These are phyloP conservation scores for Chelidonichthys spinosus DNA, from an alignment of 2,797 vertebrate species.

Conservation along the genomic window DNA sequence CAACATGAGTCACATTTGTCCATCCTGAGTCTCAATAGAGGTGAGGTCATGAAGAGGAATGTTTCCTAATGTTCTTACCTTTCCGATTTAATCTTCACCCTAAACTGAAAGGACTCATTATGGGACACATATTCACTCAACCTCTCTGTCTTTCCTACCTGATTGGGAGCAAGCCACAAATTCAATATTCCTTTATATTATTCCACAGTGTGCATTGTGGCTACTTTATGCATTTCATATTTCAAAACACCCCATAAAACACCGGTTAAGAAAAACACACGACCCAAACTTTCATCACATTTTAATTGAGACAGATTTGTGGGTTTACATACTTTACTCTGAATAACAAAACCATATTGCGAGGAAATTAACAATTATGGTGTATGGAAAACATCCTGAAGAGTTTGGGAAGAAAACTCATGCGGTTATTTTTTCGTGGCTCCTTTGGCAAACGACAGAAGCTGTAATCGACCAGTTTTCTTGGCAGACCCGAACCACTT, in stretches of 20 bases:
- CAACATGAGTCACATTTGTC: constrained; percentile 14
- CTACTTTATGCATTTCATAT: constrained; percentile 20
- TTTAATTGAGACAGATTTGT: constrained; percentile 27
- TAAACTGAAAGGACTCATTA: too few relatives aligned
- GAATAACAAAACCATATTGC: constrained; percentile 25
- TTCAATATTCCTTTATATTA: background rate
- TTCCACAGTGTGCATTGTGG: background rate
- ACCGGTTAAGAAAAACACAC: constrained; percentile 18
- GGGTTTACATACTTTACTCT: constrained; percentile 21
- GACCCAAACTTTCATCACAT: constrained; percentile 38
- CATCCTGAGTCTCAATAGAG: background rate
- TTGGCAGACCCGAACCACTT: constrained; percentile 9
- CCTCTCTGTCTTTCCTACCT: background rate
- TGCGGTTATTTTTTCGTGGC: constrained; percentile 30
- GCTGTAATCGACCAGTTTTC: constrained; percentile 24
- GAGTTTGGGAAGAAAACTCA: constrained; percentile 32
- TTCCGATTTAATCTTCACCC: constrained; percentile 6
- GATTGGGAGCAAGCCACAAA: background rate
- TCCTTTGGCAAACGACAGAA: constrained; percentile 38
- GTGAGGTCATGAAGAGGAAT: background rate
- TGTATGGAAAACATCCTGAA: constrained; percentile 38
- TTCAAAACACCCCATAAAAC: constrained; percentile 24
- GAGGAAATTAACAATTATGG: constrained; percentile 52
- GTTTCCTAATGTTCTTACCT: background rate
- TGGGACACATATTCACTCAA: background rate